These are phyloP conservation scores for Anoplopoma fimbria DNA, from an alignment of 2,113 vertebrate species.

Conservation along the genomic window DNA sequence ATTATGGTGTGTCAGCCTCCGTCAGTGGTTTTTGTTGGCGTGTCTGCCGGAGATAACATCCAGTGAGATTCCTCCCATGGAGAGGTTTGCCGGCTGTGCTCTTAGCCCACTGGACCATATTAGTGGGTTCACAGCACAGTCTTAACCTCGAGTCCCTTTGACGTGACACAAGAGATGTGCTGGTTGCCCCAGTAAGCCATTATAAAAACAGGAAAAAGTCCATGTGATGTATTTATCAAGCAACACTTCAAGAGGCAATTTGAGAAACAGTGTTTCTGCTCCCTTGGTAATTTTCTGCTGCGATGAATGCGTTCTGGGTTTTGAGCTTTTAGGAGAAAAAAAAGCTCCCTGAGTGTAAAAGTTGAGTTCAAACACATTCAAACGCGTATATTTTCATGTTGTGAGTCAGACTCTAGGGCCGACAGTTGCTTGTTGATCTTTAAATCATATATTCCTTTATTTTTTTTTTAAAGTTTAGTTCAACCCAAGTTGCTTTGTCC, in stretches of 20 bases:
- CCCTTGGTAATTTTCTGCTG: not conserved
- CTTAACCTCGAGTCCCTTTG: slow-evolving; percentile 30
- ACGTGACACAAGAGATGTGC: slow-evolving; percentile 6
- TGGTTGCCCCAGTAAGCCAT: not conserved
- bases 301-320: not conserved
- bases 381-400: not conserved
- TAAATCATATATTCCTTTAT: not conserved
- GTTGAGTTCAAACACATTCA: slow-evolving; percentile 4
- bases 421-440: not conserved
- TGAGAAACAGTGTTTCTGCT: slow-evolving; percentile 12
- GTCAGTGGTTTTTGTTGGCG: not conserved
- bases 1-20: not conserved
- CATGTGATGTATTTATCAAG: slow-evolving; percentile 16
- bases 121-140: slow-evolving; percentile 13
- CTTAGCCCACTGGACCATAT: slow-evolving; percentile 22
- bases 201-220: slow-evolving; percentile 23
- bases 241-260: slow-evolving; percentile 14
- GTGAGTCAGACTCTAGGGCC: not conserved
- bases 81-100: slow-evolving; percentile 5
- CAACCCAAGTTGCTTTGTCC: slow-evolving; percentile 6
- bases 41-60: slow-evolving; percentile 6
- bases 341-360: not conserved
- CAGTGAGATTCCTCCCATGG: not conserved
- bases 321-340: slow-evolving; percentile 6
- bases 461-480: not conserved